Evolutionary conservation across 2,888 invertebrate species (phyloP).

Genomic region (Nymphalis c-album): DNA sequence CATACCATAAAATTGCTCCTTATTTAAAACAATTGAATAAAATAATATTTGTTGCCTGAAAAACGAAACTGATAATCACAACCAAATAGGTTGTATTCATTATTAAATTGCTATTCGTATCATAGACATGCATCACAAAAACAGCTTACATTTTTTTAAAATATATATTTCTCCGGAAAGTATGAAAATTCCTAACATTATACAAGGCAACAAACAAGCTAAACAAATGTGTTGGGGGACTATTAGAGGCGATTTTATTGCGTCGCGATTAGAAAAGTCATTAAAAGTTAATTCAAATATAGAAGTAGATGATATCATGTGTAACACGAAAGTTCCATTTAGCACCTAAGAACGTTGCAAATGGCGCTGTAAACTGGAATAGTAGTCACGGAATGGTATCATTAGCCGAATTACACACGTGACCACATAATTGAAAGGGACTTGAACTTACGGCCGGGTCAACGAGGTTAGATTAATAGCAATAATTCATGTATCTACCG

Average conservation of each 20-base stretch:
- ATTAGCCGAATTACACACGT: conserved; percentile 62
- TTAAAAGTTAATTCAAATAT: conserved; percentile 44
- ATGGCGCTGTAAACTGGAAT: conserved; percentile 58
- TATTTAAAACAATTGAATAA: too few relatives aligned
- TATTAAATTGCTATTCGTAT: too few relatives aligned
- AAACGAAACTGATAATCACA: too few relatives aligned
- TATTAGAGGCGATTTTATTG: conserved; percentile 21
- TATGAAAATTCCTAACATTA: background rate
- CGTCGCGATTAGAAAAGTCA: conserved; percentile 20
- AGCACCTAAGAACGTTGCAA: conserved; percentile 57
- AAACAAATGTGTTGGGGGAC: conserved; percentile 10
- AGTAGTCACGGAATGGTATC: conserved; percentile 60
- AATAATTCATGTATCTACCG: conserved; percentile 9
- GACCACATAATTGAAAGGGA: conserved; percentile 58
- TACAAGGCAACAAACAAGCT: background rate
- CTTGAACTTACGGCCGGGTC: conserved; percentile 31
- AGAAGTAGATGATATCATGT: conserved; percentile 56
- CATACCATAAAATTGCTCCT: too few relatives aligned
- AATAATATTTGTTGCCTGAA: too few relatives aligned
- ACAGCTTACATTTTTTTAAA: too few relatives aligned
- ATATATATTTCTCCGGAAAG: too few relatives aligned
- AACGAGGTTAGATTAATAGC: conserved; percentile 22
- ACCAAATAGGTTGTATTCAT: too few relatives aligned
- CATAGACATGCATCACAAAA: too few relatives aligned
- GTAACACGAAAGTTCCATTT: conserved; percentile 71